Conservation (phyloP, 2,113 vertebrate genomes). For the Anhinga rufa region DNA sequence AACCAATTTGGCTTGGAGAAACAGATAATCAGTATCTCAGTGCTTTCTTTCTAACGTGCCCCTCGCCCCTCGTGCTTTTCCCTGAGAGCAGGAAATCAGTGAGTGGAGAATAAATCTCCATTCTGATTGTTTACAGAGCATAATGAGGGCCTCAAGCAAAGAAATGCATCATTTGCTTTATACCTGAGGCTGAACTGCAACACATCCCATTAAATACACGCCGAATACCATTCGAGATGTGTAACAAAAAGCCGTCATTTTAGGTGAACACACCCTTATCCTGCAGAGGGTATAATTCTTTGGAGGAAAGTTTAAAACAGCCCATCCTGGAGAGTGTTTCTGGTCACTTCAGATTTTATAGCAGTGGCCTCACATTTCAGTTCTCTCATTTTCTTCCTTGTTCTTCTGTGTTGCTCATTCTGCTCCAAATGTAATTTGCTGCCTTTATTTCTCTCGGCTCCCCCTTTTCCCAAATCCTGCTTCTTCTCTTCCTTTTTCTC, state of each 20-base stretch:
- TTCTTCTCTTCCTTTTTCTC: not conserved
- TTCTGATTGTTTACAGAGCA: constrained; percentile 41
- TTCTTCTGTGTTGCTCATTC: not conserved
- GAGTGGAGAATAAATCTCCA: constrained; percentile 46
- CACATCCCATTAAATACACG: not conserved
- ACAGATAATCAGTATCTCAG: constrained; percentile 22
- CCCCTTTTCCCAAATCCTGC: not conserved
- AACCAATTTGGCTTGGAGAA: constrained; percentile 23
- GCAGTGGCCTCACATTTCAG: not conserved
- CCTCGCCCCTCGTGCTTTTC: not conserved
- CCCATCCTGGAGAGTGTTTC: not conserved
- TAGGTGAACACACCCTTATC: not conserved
- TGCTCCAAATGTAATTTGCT: not conserved
- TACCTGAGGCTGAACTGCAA: not conserved
- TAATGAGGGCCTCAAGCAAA: constrained; percentile 42
- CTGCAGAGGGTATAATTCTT: not conserved
- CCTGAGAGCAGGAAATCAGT: not conserved
- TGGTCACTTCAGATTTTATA: not conserved
- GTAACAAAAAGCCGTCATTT: not conserved
- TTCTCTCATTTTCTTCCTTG: not conserved
- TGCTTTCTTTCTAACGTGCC: not conserved
- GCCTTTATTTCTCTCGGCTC: not conserved
- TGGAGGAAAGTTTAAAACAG: not conserved
- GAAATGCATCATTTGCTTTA: not conserved
- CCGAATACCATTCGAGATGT: rapidly evolving